Base-by-base conservation (phyloP, 2,797 vertebrate genomes). In the Sardinella longiceps region DNA sequence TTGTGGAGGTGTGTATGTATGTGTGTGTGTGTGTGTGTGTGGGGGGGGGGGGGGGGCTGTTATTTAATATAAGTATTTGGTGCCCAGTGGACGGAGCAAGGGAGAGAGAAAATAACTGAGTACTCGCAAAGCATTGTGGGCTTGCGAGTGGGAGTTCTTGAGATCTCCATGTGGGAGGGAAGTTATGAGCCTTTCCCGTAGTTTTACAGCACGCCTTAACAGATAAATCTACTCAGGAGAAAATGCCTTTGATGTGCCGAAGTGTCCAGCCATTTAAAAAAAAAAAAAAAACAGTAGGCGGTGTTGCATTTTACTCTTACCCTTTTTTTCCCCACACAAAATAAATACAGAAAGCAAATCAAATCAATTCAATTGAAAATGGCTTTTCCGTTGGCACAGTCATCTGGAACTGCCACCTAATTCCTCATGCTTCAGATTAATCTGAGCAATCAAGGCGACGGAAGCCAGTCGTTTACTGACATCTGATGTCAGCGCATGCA, bases 61-160 rank as follows among this genome's bases (percentile, higher is more conserved):
- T 91, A 88, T 92, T 94, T 92, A 91, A 92, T 93, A 92, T 91
- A 90, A 92, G 91, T 89, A 77, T 77, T 90, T 88, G 90, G 89
- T 93, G 91, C 91, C 85, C 83, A 81, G 83, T 91, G 87, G 63
- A 89, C 83, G 86, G 85, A 90, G 88, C 89, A 87, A 88, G 89
- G 87, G 25, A 74, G 66, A 37, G 66, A 74, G 30, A 74, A 74
- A 5, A 74, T 0, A 33, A 28, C 20, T 6, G 5, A 39, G 70
- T 10, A 9, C 37, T 43, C 20, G 2, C 7, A 77, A 9, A 77
- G 70, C 70, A 77, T 43, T 88, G 51, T 45, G 77, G 48, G 14
- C 83, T 89, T 92, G 92, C 39, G 66, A 39, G 66, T 39, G 87
- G 90, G 88, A 87, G 90, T 89, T 93, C 92, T 92, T 89, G 90